Conservation (phyloP, 2,888 invertebrate genomes). For the Acleris emargana region DNA sequence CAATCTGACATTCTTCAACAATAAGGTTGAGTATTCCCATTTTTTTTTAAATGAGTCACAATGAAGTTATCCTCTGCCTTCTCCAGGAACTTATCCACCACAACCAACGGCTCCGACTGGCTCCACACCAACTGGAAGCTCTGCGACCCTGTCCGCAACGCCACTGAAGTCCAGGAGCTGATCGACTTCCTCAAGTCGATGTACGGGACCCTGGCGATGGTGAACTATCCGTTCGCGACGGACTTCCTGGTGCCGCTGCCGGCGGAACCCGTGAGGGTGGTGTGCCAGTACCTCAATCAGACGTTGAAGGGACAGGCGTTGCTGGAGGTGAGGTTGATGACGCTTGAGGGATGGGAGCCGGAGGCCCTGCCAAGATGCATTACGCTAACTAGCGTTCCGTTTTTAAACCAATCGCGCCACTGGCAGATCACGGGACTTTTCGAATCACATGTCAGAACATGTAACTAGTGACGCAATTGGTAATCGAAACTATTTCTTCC, state of each 20-base stretch:
- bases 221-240: constrained; percentile 96
- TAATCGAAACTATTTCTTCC: too few relatives aligned
- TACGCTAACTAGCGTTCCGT: too few relatives aligned
- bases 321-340: constrained; percentile 63
- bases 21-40: too few relatives aligned
- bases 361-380: too few relatives aligned
- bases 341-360: too few relatives aligned
- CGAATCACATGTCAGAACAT: too few relatives aligned
- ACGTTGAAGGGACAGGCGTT: constrained; percentile 76
- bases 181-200: constrained; percentile 88
- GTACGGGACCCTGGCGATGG: constrained; percentile 94
- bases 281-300: constrained; percentile 82
- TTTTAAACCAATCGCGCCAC: too few relatives aligned
- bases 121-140: constrained; percentile 89
- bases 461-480: too few relatives aligned
- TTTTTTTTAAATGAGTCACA: too few relatives aligned
- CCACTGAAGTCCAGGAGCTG: constrained; percentile 69
- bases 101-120: constrained; percentile 87
- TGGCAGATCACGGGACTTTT: too few relatives aligned
- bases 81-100: constrained; percentile 74
- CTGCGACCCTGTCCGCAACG: constrained; percentile 87
- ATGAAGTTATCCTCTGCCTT: constrained; percentile 4
- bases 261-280: constrained; percentile 90
- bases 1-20: too few relatives aligned
- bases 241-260: constrained; percentile 93